A percentile compares a stretch with the other conserved stretches of the same genome.
phyloP scores from a whole-genome alignment of 1,140 invertebrate genomes.

The Anoplolepis gracilipes region DNA sequence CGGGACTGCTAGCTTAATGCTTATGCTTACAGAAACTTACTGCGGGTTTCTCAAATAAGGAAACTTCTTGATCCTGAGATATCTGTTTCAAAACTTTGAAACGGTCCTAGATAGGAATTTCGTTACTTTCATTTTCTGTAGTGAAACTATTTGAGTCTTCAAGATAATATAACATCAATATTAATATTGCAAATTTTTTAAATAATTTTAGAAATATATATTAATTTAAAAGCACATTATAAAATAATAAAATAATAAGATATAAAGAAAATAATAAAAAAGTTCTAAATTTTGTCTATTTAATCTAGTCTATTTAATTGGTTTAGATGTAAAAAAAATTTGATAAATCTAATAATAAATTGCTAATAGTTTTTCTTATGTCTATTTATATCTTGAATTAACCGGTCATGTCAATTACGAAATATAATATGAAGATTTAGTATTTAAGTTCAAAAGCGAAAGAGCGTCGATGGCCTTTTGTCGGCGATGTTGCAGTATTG shows the following conservation, averaged over 20 bases:
- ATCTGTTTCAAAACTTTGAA: conserved; percentile 1
- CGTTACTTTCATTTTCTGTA: conserved; percentile 31
- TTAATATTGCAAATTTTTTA: background rate
- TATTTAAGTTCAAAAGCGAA: conserved; percentile 32
- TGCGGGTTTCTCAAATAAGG: conserved; percentile 26
- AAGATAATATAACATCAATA: background rate
- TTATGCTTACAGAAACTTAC: background rate
- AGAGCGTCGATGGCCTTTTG: conserved; percentile 77
- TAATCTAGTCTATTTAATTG: background rate
- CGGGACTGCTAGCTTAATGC: background rate
- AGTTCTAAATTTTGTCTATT: too few relatives aligned
- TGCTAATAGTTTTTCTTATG: background rate
- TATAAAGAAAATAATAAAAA: background rate
- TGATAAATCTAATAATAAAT: background rate
- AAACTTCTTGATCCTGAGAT: conserved; percentile 29
- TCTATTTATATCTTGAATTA: conserved; percentile 10
- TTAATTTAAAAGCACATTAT: background rate
- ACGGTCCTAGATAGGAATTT: background rate
- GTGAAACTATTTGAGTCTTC: background rate
- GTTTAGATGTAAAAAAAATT: background rate
- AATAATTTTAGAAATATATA: background rate
- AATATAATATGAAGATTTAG: conserved; percentile 14
- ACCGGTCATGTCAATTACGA: background rate
- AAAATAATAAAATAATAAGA: background rate
- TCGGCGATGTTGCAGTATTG: conserved; percentile 73